A percentile compares a stretch with the other conserved stretches of the same genome.
These are phyloP conservation scores for Xylota segnis DNA, from an alignment of 2,888 invertebrate species.

Conservation along the genomic window DNA sequence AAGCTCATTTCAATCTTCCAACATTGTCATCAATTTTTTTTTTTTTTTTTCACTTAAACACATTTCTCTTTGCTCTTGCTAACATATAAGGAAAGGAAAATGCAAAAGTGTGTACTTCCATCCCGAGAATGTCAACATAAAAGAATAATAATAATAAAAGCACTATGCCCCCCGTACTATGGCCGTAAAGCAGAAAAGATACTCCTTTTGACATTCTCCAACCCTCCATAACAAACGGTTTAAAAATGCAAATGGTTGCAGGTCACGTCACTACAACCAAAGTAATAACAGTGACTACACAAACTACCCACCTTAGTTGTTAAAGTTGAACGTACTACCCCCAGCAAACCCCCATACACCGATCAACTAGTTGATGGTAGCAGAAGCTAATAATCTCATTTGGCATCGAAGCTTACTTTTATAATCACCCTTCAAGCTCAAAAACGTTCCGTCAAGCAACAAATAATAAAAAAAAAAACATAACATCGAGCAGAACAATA, in stretches of 20 bases:
- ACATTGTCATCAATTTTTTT: conserved; percentile 18
- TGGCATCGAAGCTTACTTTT: conserved; percentile 46
- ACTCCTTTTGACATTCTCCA: neutral
- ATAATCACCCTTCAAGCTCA: conserved; percentile 46
- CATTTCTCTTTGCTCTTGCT: neutral
- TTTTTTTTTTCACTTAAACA: neutral
- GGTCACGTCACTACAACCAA: conserved; percentile 20
- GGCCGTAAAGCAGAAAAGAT: neutral
- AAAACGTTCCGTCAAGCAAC: conserved; percentile 17
- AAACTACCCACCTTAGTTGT: conserved; percentile 2
- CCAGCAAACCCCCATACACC: neutral
- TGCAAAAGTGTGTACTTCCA: neutral
- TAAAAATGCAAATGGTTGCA: conserved; percentile 55
- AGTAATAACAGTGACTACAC: conserved; percentile 25
- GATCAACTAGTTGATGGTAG: conserved; percentile 59
- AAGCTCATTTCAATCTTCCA: conserved; percentile 11
- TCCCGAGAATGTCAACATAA: neutral
- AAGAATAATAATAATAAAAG: neutral
- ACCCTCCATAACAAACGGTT: neutral
- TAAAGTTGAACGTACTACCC: conserved; percentile 17
- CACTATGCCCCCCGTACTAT: too few species aligned
- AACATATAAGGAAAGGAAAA: neutral
- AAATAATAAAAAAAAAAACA: conserved; percentile 22
- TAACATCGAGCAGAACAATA: neutral
- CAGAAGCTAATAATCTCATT: conserved; percentile 71